These are phyloP conservation scores for Myotis pilosus DNA, from an alignment of 2,797 vertebrate genomes.

Conservation along the genomic window DNA sequence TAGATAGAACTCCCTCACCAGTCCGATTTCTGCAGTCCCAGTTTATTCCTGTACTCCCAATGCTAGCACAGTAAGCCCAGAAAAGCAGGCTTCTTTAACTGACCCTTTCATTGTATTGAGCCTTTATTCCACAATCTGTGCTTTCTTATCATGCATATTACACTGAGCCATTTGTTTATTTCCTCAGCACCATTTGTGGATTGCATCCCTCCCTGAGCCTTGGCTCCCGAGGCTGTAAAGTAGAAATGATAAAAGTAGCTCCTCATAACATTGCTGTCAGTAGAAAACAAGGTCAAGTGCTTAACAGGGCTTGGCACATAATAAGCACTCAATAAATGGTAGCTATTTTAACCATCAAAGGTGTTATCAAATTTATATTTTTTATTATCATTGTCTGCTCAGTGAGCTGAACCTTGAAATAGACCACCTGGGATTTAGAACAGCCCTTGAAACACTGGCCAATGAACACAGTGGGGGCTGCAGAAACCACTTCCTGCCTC, in stretches of 20 bases:
- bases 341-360: slow-evolving; percentile 7
- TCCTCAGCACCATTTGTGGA: background rate
- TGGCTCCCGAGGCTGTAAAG: background rate
- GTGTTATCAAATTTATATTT: background rate
- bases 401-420: background rate
- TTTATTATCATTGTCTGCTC: background rate
- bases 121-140: background rate
- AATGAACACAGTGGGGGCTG: background rate
- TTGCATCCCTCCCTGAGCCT: background rate
- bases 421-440: background rate
- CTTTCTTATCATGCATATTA: background rate
- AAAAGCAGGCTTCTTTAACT: background rate
- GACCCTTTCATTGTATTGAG: background rate
- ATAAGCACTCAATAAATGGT: background rate
- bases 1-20: background rate
- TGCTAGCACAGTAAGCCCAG: background rate
- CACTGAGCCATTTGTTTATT: background rate
- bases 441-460: background rate
- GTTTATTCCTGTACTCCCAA: background rate
- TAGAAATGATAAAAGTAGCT: slow-evolving; percentile 34
- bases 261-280: background rate
- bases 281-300: background rate
- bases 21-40: background rate
- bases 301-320: background rate
- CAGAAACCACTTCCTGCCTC: slow-evolving; percentile 4